Base-by-base conservation (phyloP, 2,797 vertebrate species). In the Emys orbicularis region DNA sequence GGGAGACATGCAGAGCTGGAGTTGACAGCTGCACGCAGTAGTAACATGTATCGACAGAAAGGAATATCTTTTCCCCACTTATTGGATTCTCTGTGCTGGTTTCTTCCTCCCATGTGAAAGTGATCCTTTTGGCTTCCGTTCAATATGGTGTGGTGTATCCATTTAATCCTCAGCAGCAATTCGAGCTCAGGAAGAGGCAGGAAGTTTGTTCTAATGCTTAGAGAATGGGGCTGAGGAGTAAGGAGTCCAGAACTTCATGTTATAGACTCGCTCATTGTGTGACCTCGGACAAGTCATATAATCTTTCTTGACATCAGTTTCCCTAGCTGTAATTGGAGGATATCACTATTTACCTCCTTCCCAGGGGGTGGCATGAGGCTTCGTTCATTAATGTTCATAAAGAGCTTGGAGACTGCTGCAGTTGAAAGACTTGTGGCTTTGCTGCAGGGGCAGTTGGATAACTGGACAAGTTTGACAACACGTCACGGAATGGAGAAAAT, bases 121-220 rank as follows among this genome's bases (percentile, higher is more conserved):
- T 31, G 93, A 94, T 93, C 90, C 18, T 92, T 95, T 92, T 96
- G 86, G 86, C 84, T 93, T 18, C 41, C 49, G 41, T 93, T 96
- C 88, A 97, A 65, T 81, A 52, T 37, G 79, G 25, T 92, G 61
- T 87, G 90, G 92, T 95, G 90, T 85, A 56, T 65, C 90, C 84
- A 37, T 83, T 97, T 95, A 93, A 92, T 96, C 84, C 81, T 95
- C 93, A 84, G 61, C 90, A 84, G 76, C 47, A 87, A 87, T 90
- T 84, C 89, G 47, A 89, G 91, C 49, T 93, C 81, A 54, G 89
- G 86, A 95, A 87, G 41, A 89, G 74, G 88, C 68, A 87, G 27
- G 61, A 90, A 90, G 74, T 41, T 50, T 49, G 74, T 80, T 31
- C 84, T 87, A 87, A 79, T 76, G 83, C 88, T 95, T 94, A 56